Base-by-base conservation (phyloP, 1,140 invertebrate species). In the Lanistes nyassanus region DNA sequence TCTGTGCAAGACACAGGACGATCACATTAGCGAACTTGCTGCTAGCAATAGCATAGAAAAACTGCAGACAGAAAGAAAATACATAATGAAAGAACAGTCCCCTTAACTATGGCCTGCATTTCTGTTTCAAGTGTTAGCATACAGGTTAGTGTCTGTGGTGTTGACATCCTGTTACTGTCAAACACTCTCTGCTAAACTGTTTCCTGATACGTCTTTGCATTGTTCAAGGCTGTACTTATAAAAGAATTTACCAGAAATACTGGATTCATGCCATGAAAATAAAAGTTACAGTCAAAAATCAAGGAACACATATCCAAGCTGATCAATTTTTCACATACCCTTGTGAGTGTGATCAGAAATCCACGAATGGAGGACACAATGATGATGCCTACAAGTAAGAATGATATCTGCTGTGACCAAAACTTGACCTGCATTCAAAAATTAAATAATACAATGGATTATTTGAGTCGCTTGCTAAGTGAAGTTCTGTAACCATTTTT, bases 1-100 rank as follows among this genome's bases (percentile, higher is more conserved):
- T 96, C 91, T 99, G 97, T 26, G 98, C 98, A 26, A 99, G 90
- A 78, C 97, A 94, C 36, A 99, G 89, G 6, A 99, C 98, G 81
- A 99, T 99, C 55, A 99, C 95, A 88, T 99, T 99, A 36, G 98
- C 99, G 34, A 97, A 99, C 90, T 99, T 99, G 77, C 95, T 98
- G 81, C 97, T 99, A n/a, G 98, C 99, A 84, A 99, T 98, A 82
- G 97, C 97, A 91, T 99, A 99, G 91, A 99, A 99, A 90, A 99
- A 99, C 96, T 98, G 90, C 60, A 88, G 79, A 56, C 79, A 76
- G 68, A 67, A 53, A 74, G 76, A 77, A 79, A 79, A n/a, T 23
- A 65, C 77, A 66, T 37, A 6, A 62, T 53, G 16, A 74, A 11
- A 26, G 68, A 69, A 75, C n/a, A 76, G 76, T n/a, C n/a, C n/a